Evolutionary conservation across 2,113 vertebrate genomes (phyloP).

Genomic region (Opisthocomus hoazin): DNA sequence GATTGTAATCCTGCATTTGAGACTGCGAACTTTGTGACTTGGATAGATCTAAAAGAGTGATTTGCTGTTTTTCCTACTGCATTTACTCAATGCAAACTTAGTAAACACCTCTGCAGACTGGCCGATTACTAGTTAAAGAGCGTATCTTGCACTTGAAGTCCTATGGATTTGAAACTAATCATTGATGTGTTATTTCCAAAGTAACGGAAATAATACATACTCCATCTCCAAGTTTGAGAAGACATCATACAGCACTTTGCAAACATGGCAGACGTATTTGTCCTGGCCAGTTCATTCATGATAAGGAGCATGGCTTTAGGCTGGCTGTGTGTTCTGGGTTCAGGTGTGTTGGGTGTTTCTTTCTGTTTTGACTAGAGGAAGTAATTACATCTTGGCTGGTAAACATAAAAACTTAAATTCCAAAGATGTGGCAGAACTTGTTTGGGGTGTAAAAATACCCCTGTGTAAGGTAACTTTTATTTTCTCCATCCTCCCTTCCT

Average conservation of each 20-base stretch:
- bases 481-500: not conserved
- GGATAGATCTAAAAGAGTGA: not conserved
- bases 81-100: not conserved
- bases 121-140: not conserved
- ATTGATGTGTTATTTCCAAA: not conserved
- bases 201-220: not conserved
- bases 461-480: not conserved
- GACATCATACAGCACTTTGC: not conserved
- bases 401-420: not conserved
- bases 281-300: not conserved
- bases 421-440: not conserved
- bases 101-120: not conserved
- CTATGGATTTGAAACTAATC: not conserved
- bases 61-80: not conserved
- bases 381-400: not conserved
- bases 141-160: not conserved
- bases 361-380: not conserved
- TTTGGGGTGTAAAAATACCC: not conserved
- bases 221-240: not conserved
- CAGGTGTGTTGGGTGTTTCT: not conserved
- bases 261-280: fast-evolving
- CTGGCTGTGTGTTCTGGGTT: not conserved
- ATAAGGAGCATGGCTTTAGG: not conserved
- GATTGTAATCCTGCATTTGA: not conserved
- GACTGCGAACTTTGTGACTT: not conserved